Conservation (phyloP, 2,888 invertebrate genomes). For the Drosophila vallismaia region DNA sequence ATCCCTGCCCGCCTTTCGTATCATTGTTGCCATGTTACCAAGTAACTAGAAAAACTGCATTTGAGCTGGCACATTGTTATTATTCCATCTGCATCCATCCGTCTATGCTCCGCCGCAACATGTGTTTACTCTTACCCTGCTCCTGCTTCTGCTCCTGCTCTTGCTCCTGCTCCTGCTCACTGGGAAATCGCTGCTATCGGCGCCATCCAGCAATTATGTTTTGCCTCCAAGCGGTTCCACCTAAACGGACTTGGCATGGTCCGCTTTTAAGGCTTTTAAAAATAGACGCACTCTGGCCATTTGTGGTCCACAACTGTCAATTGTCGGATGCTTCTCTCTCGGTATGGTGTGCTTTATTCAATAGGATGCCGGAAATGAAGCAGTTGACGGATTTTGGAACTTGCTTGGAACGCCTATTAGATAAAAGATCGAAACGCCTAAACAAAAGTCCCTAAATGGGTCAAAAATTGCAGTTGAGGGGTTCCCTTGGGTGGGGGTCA, state of each 20-base stretch:
- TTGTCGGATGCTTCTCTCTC: conserved; percentile 43
- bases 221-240: conserved; percentile 27
- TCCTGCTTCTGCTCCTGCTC: not conserved
- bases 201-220: conserved; percentile 72
- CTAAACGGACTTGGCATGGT: conserved; percentile 27
- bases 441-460: too few species aligned
- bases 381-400: not conserved
- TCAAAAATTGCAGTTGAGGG: too few species aligned
- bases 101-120: conserved; percentile 7
- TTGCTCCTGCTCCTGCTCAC: conserved; percentile 43
- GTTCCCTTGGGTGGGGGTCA: too few species aligned
- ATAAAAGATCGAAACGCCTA: too few species aligned
- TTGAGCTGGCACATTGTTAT: conserved; percentile 51
- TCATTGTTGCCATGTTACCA: conserved; percentile 24
- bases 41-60: conserved; percentile 57
- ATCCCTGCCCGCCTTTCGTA: conserved; percentile 34
- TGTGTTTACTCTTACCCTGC: conserved; percentile 36
- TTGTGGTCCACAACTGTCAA: conserved; percentile 69
- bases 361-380: not conserved
- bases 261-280: conserved; percentile 65
- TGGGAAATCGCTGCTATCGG: conserved; percentile 58
- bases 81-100: conserved; percentile 46
- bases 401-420: not conserved
- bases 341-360: not conserved
- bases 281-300: conserved; percentile 57